A percentile compares a stretch with the other conserved stretches of the same genome.
Evolutionary conservation across 2,888 invertebrate genomes (phyloP).

Genomic region (Patella depressa): DNA sequence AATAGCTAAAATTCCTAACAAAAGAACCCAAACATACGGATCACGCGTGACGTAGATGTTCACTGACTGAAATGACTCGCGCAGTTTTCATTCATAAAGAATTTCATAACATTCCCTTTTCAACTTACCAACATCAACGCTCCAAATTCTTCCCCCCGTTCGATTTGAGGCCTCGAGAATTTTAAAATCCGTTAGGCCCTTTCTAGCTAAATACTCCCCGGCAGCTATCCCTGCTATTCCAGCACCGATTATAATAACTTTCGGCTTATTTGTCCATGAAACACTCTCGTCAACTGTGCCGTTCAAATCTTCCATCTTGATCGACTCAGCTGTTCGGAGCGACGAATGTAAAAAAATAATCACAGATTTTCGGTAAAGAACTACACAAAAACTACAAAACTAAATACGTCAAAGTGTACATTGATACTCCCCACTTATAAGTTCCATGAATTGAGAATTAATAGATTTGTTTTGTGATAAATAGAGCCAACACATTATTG

Average conservation of each 20-base stretch:
- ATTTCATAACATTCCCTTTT: background rate
- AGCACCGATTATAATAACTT: slow-evolving; percentile 67
- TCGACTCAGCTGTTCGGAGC: slow-evolving; percentile 2
- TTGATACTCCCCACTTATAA: background rate
- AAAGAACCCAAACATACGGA: too few relatives aligned
- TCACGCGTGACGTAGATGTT: too few relatives aligned
- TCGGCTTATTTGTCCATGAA: slow-evolving; percentile 43
- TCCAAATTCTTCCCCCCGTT: slow-evolving; percentile 68
- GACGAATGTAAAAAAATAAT: too few relatives aligned
- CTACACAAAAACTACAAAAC: background rate
- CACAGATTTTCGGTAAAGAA: too few relatives aligned
- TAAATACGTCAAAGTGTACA: slow-evolving; percentile 5
- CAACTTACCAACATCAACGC: slow-evolving; percentile 61
- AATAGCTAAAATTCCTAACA: too few relatives aligned
- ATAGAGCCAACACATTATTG: too few relatives aligned
- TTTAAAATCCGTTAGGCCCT: slow-evolving; percentile 65
- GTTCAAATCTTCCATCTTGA: slow-evolving; percentile 5
- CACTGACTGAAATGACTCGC: too few relatives aligned
- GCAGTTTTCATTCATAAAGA: background rate
- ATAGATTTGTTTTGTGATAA: too few relatives aligned
- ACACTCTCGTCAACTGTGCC: background rate
- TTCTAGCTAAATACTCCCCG: slow-evolving; percentile 57
- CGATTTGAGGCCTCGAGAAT: slow-evolving; percentile 67
- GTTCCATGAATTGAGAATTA: background rate
- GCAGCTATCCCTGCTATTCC: slow-evolving; percentile 68